These are phyloP conservation scores for Chelonus formosanus DNA, from an alignment of 2,888 invertebrate species.

Conservation along the genomic window DNA sequence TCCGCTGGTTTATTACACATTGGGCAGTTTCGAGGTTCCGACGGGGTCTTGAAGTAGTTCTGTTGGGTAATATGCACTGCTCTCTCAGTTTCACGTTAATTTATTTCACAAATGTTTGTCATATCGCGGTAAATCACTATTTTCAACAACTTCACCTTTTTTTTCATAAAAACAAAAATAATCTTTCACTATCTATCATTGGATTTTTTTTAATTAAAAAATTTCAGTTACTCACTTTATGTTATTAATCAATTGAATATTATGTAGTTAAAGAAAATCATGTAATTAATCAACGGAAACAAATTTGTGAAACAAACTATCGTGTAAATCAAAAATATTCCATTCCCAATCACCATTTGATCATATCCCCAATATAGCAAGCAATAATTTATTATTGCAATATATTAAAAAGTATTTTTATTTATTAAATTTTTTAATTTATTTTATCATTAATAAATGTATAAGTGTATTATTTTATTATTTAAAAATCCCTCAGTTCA, in stretches of 20 bases:
- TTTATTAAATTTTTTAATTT: background rate
- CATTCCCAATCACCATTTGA: slow-evolving; percentile 17
- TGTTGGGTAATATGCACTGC: slow-evolving; percentile 54
- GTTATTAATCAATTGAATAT: slow-evolving; percentile 5
- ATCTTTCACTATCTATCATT: background rate
- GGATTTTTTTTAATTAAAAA: background rate
- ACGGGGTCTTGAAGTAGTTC: slow-evolving; percentile 59
- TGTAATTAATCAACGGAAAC: slow-evolving; percentile 18
- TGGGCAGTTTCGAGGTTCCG: slow-evolving; percentile 54
- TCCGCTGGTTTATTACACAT: slow-evolving; percentile 53
- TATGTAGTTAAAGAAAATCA: slow-evolving; percentile 10
- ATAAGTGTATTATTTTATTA: slow-evolving; percentile 2
- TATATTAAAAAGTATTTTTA: slow-evolving; percentile 5
- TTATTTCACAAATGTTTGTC: slow-evolving; percentile 50
- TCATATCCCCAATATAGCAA: slow-evolving; percentile 13
- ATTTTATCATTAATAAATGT: background rate
- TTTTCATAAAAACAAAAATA: slow-evolving; percentile 9
- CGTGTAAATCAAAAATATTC: slow-evolving; percentile 14
- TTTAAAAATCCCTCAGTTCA: slow-evolving; percentile 57
- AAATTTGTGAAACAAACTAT: slow-evolving; percentile 49
- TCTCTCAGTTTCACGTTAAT: slow-evolving; percentile 51
- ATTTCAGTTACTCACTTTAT: background rate
- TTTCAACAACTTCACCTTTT: background rate
- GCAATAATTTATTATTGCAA: slow-evolving; percentile 13
- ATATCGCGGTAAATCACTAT: no score